Percentiles rank a stretch among this genome's conserved stretches.
These are phyloP conservation scores for Poecilia velifera DNA, from an alignment of 2,797 vertebrate species.

Conservation along the genomic window DNA sequence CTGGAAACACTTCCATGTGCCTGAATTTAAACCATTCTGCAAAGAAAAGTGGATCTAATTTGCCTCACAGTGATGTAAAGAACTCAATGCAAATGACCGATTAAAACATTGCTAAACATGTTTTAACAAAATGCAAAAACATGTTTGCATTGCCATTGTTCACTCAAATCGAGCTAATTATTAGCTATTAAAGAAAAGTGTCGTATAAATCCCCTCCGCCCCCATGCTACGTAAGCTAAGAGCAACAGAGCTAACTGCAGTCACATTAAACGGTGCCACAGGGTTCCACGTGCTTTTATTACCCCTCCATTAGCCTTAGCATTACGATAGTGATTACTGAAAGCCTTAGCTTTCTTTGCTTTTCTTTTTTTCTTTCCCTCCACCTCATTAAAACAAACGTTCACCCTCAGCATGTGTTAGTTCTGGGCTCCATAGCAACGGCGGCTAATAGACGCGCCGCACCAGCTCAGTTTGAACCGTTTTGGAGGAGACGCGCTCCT, in stretches of 20 bases:
- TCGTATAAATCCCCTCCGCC: not conserved
- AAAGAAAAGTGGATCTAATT: not conserved
- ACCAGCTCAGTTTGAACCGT: conserved; percentile 24
- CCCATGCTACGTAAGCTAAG: conserved; percentile 41
- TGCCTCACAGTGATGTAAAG: not conserved
- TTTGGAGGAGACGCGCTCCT: conserved; percentile 4
- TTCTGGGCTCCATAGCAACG: conserved; percentile 43
- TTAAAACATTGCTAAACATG: too few relatives aligned
- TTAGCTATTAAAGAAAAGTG: conserved; percentile 14
- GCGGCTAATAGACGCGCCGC: conserved; percentile 3
- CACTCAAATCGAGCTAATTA: conserved; percentile 19
- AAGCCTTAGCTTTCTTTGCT: conserved; percentile 42
- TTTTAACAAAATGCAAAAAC: conserved; percentile 2
- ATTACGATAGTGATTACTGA: conserved; percentile 45
- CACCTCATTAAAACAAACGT: conserved; percentile 45
- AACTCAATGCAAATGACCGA: not conserved
- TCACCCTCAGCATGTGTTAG: conserved; percentile 24
- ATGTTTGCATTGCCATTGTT: conserved; percentile 18
- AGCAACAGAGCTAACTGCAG: conserved; percentile 21
- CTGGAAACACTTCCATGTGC: not conserved
- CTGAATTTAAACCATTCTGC: not conserved
- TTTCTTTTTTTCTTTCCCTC: conserved; percentile 14
- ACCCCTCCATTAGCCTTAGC: conserved; percentile 44
- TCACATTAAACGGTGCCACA: conserved; percentile 19
- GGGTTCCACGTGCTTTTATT: conserved; percentile 44